Conservation (phyloP, 2,888 invertebrate genomes). For the Calameuta pallipes region DNA sequence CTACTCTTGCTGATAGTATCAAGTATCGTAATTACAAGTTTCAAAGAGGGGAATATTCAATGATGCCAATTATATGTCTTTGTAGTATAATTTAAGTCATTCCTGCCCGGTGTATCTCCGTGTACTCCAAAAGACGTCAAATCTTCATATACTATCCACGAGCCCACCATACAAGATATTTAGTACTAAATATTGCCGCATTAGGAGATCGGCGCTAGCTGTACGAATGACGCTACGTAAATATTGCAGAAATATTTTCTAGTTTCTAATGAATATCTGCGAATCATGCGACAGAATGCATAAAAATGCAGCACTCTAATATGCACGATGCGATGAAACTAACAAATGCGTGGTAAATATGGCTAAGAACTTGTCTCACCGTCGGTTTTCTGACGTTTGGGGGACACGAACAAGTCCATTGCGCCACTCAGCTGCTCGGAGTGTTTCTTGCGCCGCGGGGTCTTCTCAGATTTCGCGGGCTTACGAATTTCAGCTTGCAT, state of each 20-base stretch:
- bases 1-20: neutral
- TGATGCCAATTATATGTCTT: neutral
- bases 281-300: slow-evolving; percentile 34
- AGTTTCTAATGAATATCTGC: slow-evolving; percentile 18
- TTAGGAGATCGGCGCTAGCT: neutral
- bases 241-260: neutral
- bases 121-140: neutral
- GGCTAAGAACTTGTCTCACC: slow-evolving; percentile 53
- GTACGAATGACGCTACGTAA: slow-evolving; percentile 3
- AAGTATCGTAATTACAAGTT: neutral
- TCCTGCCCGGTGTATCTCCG: neutral
- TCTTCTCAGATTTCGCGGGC: slow-evolving; percentile 56
- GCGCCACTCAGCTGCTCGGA: slow-evolving; percentile 50
- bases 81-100: neutral
- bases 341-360: slow-evolving; percentile 27
- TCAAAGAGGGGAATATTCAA: neutral
- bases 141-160: neutral
- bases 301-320: slow-evolving; percentile 12
- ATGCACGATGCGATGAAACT: slow-evolving; percentile 32
- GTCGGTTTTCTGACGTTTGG: slow-evolving; percentile 62
- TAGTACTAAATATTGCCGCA: neutral
- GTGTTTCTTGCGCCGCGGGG: slow-evolving; percentile 53
- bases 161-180: neutral
- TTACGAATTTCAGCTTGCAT: slow-evolving; percentile 49
- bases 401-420: slow-evolving; percentile 61